These are phyloP conservation scores for Sarcophaga bullata DNA, from an alignment of 1,140 invertebrate species.

Conservation along the genomic window DNA sequence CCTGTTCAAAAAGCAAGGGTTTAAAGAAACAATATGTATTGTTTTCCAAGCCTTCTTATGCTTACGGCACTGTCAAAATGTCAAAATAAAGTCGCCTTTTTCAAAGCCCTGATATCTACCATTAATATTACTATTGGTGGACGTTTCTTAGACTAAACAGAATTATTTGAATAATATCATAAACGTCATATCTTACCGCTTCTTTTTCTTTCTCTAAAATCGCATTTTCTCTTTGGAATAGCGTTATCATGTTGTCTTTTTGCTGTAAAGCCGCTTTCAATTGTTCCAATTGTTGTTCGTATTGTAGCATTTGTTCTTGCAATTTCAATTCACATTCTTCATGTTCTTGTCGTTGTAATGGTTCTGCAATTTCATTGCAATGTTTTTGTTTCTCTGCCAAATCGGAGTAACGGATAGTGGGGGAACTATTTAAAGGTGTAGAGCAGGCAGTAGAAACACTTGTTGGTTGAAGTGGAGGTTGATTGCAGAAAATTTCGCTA, in stretches of 20 bases:
- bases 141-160: not conserved
- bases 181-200: constrained; percentile 45
- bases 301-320: constrained; percentile 56
- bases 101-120: too few relatives aligned
- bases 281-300: constrained; percentile 57
- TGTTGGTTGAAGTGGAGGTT: not conserved
- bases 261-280: constrained; percentile 49
- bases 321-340: constrained; percentile 57
- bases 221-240: constrained; percentile 58
- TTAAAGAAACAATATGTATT: too few relatives aligned
- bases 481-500: not conserved
- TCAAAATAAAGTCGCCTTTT: too few relatives aligned
- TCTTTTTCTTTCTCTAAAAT: constrained; percentile 62
- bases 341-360: constrained; percentile 42
- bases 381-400: not conserved
- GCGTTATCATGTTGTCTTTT: constrained; percentile 62
- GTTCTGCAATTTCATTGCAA: not conserved
- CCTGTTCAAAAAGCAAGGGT: too few relatives aligned
- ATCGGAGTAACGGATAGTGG: constrained; percentile 4
- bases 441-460: not conserved
- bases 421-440: not conserved
- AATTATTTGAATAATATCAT: not conserved
- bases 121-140: too few relatives aligned
- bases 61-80: too few relatives aligned
- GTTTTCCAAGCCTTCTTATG: too few relatives aligned